Evolutionary conservation across 2,888 invertebrate species (phyloP).

Genomic region (Pedicia rivosa): DNA sequence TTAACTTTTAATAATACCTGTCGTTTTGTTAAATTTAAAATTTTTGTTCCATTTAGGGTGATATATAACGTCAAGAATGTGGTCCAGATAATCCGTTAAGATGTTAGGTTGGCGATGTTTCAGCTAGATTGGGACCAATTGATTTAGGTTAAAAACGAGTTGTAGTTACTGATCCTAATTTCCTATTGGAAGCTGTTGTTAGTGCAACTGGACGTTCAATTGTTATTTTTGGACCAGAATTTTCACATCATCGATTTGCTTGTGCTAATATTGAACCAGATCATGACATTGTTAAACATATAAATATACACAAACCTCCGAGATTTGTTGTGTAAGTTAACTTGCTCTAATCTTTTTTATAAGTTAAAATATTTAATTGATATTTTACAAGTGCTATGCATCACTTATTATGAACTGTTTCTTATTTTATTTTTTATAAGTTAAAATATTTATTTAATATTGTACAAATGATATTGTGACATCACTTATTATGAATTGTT

Average conservation of each 20-base stretch:
- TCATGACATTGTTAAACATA: constrained; percentile 77
- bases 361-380: too few relatives aligned
- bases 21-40: too few relatives aligned
- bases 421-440: too few relatives aligned
- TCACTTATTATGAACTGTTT: too few relatives aligned
- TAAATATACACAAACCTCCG: constrained; percentile 73
- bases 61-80: constrained; percentile 75
- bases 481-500: too few relatives aligned
- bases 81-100: constrained; percentile 73
- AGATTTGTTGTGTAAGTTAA: constrained; percentile 68
- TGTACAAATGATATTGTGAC: too few relatives aligned
- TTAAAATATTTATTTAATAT: too few relatives aligned
- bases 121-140: constrained; percentile 65
- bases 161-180: constrained; percentile 71
- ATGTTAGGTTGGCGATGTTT: constrained; percentile 83
- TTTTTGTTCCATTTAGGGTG: too few relatives aligned
- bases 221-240: constrained; percentile 63
- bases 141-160: constrained; percentile 59
- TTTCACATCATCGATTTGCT: constrained; percentile 55
- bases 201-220: constrained; percentile 72
- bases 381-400: too few relatives aligned
- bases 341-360: too few relatives aligned
- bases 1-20: not conserved
- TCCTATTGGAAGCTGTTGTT: constrained; percentile 65
- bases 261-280: constrained; percentile 88